Percentiles rank a stretch among this genome's conserved stretches.
These are phyloP conservation scores for Aleiodes leptofemur DNA, from an alignment of 2,888 invertebrate species.

Conservation along the genomic window DNA sequence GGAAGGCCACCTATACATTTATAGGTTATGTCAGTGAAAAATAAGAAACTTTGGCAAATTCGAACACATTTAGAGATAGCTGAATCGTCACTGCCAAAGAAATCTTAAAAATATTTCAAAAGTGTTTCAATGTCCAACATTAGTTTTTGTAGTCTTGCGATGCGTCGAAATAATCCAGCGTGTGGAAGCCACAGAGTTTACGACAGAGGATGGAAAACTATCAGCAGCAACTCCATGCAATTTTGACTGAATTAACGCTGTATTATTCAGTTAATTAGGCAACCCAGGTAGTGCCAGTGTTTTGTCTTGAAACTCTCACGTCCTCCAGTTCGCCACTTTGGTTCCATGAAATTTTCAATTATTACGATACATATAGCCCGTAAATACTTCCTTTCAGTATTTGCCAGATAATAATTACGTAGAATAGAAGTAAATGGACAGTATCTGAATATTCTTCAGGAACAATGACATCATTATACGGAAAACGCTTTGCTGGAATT, in stretches of 20 bases:
- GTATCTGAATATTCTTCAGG: slow-evolving; percentile 62
- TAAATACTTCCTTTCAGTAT: not conserved
- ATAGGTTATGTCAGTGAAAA: no score
- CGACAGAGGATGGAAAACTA: slow-evolving; percentile 11
- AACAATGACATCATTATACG: slow-evolving; percentile 67
- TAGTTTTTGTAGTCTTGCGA: no score
- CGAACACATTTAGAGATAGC: no score
- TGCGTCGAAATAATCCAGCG: no score
- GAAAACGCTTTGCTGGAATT: slow-evolving; percentile 59
- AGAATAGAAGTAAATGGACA: not conserved
- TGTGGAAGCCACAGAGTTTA: not conserved
- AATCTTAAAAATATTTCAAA: no score
- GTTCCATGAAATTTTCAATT: slow-evolving; percentile 34
- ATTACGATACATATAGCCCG: not conserved
- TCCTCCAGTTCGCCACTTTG: slow-evolving; percentile 6
- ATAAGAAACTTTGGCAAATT: no score
- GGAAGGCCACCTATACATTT: no score
- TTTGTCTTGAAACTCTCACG: slow-evolving; percentile 46
- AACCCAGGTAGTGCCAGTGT: slow-evolving; percentile 17
- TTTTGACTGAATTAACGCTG: slow-evolving; percentile 73
- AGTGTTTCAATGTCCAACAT: no score
- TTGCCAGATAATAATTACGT: slow-evolving; percentile 5
- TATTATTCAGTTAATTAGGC: slow-evolving; percentile 73
- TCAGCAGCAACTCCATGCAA: slow-evolving; percentile 63
- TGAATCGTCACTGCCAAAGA: no score